These are phyloP conservation scores for Cremastinae sp. DNA, from an alignment of 2,888 invertebrate genomes.

Conservation along the genomic window DNA sequence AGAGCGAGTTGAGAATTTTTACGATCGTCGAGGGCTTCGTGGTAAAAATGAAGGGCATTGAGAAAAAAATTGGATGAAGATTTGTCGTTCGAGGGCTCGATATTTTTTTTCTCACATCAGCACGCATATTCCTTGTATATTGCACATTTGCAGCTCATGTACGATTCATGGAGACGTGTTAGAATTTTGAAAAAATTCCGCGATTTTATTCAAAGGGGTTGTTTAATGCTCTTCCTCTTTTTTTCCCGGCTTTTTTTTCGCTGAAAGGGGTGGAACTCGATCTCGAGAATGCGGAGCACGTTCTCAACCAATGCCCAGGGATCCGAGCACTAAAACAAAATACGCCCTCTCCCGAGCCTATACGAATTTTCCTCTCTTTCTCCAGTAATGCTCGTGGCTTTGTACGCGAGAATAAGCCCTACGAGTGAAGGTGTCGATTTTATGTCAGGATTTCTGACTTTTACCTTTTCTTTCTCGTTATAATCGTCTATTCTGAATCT, in stretches of 20 bases:
- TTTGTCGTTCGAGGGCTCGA: conserved; percentile 55
- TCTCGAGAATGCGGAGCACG: conserved; percentile 80
- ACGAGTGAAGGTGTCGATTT: not conserved
- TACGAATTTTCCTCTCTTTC: conserved; percentile 68
- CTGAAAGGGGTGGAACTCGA: conserved; percentile 75
- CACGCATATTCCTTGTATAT: not conserved
- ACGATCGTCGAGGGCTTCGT: conserved; percentile 59
- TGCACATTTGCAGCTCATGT: not conserved
- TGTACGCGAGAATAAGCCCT: conserved; percentile 30
- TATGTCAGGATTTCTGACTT: not conserved
- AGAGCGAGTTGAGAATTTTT: conserved; percentile 74
- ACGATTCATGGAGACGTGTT: conserved; percentile 17
- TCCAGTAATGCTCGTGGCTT: conserved; percentile 60
- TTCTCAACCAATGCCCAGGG: conserved; percentile 79
- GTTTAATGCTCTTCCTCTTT: conserved; percentile 52
- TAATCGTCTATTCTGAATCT: too few relatives aligned
- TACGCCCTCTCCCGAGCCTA: conserved; percentile 72
- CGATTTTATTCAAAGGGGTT: conserved; percentile 55
- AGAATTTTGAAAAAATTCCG: conserved; percentile 28
- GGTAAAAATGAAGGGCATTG: conserved; percentile 36
- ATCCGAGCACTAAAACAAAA: conserved; percentile 80
- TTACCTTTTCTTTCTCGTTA: not conserved
- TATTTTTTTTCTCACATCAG: too few relatives aligned
- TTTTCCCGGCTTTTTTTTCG: conserved; percentile 65
- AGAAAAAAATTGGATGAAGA: conserved; percentile 44